Percentiles rank a stretch among this genome's conserved stretches.
phyloP scores from a whole-genome alignment of 1,140 invertebrate genomes.

The Mylabris phalerata region DNA sequence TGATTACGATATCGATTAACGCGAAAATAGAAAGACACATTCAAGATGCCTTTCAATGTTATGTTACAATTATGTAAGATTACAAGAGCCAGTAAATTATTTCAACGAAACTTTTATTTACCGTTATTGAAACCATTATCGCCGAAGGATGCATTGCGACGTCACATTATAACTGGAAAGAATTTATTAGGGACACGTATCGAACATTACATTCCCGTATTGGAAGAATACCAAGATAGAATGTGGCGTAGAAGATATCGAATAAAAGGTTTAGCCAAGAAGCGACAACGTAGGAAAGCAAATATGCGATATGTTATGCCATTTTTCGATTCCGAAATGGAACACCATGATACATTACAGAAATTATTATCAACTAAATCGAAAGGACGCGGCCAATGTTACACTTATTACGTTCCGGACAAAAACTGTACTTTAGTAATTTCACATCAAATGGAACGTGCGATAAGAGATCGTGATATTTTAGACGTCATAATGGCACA shows the following conservation, averaged over 20 bases:
- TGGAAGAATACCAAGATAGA: conserved; percentile 51
- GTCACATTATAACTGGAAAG: conserved; percentile 44
- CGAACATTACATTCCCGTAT: conserved; percentile 67
- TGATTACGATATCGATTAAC: too few relatives aligned
- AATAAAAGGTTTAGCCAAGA: conserved; percentile 51
- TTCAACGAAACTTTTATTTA: conserved; percentile 77
- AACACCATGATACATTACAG: conserved; percentile 51
- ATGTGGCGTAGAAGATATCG: conserved; percentile 28
- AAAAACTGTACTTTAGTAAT: conserved; percentile 65
- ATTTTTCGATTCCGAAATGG: conserved; percentile 61
- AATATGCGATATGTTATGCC: conserved; percentile 55
- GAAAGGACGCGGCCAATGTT: conserved; percentile 37
- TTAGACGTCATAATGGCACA: conserved; percentile 67
- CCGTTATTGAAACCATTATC: conserved; percentile 73
- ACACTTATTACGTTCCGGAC: conserved; percentile 60
- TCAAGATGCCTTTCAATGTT: conserved; percentile 38
- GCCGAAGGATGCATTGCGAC: conserved; percentile 66
- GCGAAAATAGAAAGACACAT: not conserved
- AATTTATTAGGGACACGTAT: conserved; percentile 32
- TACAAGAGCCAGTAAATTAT: conserved; percentile 67
- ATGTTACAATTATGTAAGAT: conserved; percentile 69
- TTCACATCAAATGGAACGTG: conserved; percentile 63
- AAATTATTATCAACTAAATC: conserved; percentile 50
- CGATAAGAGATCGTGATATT: conserved; percentile 68
- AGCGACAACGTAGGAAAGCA: conserved; percentile 54